phyloP scores from a whole-genome alignment of 2,888 invertebrate genomes.

The Ryuthela nishihirai region DNA sequence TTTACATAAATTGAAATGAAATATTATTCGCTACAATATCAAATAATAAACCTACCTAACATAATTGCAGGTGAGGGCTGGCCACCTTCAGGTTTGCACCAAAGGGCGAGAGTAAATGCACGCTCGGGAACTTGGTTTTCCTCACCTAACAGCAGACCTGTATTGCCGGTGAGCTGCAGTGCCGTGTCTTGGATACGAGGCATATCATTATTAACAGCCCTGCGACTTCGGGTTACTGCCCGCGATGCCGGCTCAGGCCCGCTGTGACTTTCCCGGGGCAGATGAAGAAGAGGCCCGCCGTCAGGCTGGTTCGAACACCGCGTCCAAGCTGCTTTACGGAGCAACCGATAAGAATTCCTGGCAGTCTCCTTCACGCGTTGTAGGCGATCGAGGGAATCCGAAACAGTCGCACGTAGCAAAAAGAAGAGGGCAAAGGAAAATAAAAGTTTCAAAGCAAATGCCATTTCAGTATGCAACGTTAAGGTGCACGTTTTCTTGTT shows the following conservation, averaged over 20 bases:
- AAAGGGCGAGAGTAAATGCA: constrained; percentile 2
- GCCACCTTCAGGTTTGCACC: constrained; percentile 6
- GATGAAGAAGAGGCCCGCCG: not conserved
- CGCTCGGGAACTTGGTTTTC: not conserved
- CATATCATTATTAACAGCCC: not conserved
- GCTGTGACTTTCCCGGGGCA: not conserved
- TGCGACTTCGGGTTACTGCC: not conserved
- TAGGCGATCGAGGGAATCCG: too few relatives aligned
- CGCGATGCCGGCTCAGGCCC: not conserved
- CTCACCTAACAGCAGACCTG: not conserved
- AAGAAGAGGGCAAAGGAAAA: too few relatives aligned
- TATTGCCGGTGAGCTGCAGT: not conserved
- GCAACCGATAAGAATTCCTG: too few relatives aligned
- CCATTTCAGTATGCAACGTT: too few relatives aligned
- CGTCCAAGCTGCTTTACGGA: not conserved
- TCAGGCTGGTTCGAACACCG: not conserved
- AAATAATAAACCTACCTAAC: constrained; percentile 3
- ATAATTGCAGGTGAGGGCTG: constrained; percentile 6
- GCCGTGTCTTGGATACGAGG: not conserved
- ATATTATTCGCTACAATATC: too few relatives aligned
- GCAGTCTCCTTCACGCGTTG: too few relatives aligned
- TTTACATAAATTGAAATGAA: too few relatives aligned
- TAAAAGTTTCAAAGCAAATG: too few relatives aligned
- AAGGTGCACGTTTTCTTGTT: too few relatives aligned
- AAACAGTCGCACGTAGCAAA: too few relatives aligned